Percentiles rank a stretch among this genome's conserved stretches.
Evolutionary conservation across 1,140 invertebrate species (phyloP).

Genomic region (Drosophila leontia): DNA sequence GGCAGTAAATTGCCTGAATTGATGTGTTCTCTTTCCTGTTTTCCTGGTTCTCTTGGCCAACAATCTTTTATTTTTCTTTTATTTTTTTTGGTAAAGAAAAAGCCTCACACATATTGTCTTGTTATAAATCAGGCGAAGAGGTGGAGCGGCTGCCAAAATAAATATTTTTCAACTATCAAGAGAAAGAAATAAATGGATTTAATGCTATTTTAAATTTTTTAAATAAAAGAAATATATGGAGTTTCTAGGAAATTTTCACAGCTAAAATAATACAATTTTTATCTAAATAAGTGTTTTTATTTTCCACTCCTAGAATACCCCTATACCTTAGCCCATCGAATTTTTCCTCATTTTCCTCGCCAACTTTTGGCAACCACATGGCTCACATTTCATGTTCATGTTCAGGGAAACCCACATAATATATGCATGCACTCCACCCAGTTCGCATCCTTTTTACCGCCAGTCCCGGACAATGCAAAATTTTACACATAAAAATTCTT

Average conservation of each 20-base stretch:
- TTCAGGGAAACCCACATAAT: slow-evolving; percentile 34
- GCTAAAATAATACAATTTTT: background rate
- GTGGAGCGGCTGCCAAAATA: slow-evolving; percentile 21
- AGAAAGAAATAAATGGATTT: background rate
- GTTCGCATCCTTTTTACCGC: slow-evolving; percentile 30
- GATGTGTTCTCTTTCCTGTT: slow-evolving; percentile 74
- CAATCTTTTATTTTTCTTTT: slow-evolving; percentile 11
- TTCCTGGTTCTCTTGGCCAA: slow-evolving; percentile 42
- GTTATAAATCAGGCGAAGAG: slow-evolving; percentile 62
- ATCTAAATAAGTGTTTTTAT: background rate
- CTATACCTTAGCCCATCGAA: background rate
- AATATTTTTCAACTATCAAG: slow-evolving; percentile 7
- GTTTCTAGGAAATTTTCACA: background rate
- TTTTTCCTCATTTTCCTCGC: slow-evolving; percentile 1
- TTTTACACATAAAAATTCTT: slow-evolving; percentile 66
- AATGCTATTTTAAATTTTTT: background rate
- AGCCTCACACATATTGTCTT: slow-evolving; percentile 51
- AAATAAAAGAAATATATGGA: fast-evolving
- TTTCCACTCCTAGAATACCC: background rate
- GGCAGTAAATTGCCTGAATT: slow-evolving; percentile 70
- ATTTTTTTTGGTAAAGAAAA: slow-evolving; percentile 14
- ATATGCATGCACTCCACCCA: slow-evolving; percentile 31
- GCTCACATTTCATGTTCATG: slow-evolving; percentile 46
- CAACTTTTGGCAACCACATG: slow-evolving; percentile 30
- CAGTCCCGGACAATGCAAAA: slow-evolving; percentile 56